Evolutionary conservation across 2,797 vertebrate species (phyloP).

Genomic region (Myotis pilosus): DNA sequence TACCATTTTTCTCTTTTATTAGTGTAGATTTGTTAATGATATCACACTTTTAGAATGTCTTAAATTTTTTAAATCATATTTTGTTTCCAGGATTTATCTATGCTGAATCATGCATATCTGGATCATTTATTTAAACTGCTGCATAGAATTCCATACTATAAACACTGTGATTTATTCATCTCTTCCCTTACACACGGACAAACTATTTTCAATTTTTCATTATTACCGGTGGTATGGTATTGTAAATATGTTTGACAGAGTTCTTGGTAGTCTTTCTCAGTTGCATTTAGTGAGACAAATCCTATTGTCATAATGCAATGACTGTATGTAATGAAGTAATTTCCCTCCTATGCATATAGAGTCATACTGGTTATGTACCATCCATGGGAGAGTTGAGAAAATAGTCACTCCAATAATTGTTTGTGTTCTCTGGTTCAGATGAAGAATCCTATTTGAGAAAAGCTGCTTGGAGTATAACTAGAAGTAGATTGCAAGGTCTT

Average conservation of each 20-base stretch:
- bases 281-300: neutral
- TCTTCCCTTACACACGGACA: neutral
- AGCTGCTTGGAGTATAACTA: neutral
- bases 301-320: neutral
- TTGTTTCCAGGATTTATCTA: neutral
- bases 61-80: constrained; percentile 22
- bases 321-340: neutral
- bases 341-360: neutral
- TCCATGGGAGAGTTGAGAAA: neutral
- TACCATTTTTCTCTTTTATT: too few species aligned
- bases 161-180: neutral
- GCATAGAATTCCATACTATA: neutral
- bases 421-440: neutral
- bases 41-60: neutral
- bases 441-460: neutral
- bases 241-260: neutral
- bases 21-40: neutral
- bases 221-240: neutral
- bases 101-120: neutral
- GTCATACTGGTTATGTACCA: neutral
- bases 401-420: neutral
- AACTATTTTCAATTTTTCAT: neutral
- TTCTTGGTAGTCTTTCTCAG: neutral
- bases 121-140: neutral
- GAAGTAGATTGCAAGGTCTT: neutral